These are phyloP conservation scores for Coccyzus lansbergi DNA, from an alignment of 2,797 vertebrate genomes.

Conservation along the genomic window DNA sequence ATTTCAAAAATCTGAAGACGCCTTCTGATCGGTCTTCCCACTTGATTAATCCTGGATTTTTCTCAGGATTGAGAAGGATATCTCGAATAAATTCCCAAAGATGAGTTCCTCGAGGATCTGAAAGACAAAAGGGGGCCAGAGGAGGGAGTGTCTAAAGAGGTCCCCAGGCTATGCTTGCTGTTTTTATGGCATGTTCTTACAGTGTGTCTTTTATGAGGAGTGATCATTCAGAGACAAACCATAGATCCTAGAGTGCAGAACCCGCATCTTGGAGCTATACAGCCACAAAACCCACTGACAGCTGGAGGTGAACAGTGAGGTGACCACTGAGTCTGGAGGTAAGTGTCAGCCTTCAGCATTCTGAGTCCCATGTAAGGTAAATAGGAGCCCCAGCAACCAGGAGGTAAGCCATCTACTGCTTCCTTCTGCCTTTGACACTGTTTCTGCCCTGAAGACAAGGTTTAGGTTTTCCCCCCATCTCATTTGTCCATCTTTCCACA, in stretches of 20 bases:
- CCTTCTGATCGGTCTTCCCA: constrained; percentile 97
- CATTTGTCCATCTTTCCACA: background rate
- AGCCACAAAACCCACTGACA: background rate
- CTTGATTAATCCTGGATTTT: constrained; percentile 95
- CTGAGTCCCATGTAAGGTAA: background rate
- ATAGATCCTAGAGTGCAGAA: background rate
- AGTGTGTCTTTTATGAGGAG: background rate
- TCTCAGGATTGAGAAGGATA: constrained; percentile 93
- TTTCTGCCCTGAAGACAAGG: background rate
- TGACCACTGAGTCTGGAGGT: background rate
- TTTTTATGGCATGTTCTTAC: background rate
- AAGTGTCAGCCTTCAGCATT: fast-evolving
- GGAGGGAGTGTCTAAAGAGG: background rate
- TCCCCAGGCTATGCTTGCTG: background rate
- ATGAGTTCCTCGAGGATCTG: constrained; percentile 93
- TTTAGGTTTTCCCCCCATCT: background rate
- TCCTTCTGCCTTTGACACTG: constrained; percentile 5
- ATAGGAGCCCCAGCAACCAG: background rate
- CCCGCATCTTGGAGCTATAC: background rate
- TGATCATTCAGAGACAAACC: background rate
- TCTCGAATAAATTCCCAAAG: constrained; percentile 99
- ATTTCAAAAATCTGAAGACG: constrained; percentile 96
- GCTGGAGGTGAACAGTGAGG: no score
- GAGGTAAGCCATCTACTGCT: background rate
- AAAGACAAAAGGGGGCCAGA: background rate